Base-by-base conservation (phyloP, 2,888 invertebrate species). In the Atethmia centrago region DNA sequence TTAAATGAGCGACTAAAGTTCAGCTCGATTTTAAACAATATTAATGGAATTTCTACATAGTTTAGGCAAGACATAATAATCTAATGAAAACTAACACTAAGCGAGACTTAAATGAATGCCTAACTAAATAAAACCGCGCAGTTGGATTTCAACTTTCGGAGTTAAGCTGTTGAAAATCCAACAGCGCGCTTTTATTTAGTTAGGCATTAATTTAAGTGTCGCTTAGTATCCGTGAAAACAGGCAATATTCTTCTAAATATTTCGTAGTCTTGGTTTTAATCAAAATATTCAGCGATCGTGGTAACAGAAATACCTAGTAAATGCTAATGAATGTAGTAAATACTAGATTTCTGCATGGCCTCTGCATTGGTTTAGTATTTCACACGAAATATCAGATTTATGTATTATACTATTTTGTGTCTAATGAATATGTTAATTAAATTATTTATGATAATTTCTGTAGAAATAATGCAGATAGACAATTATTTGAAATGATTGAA, bases 381-480 rank as follows among this genome's bases (percentile, higher is more conserved):
- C 79, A 71, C 65, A 58, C 65, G 28, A 42, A 62, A 58, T 58
- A 42, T 53, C 1, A 31, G 51, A 66, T 36, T 55, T 47, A 79
- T 82, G 56, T 42, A 62, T n/a, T n/a, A n/a, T n/a, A 47, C 14
- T 58, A 79, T 79, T 71, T 71, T 42, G 28, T 51, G 10, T 53
- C 16, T 42, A 62, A 82, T 71, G 56, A 78, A 67, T 76, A 59
- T 19, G 31, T 66, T 66, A 31, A n/a, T 21, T 51, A 51, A 21
- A 68, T 55, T 36, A 40, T 19, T 49, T 40, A 45, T 36, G 36
- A n/a, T 64, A 16, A 79, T 45, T 73, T 31, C 19, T 40, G 21
- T 40, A 16, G 45, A 55, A 63, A 59, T 58, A 49, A 51, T 45
- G 45, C 8, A 66, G 28, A 3, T 63, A 36, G 0, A 53, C 12